Conservation (phyloP, 2,888 invertebrate genomes). For the Stomorhina lunata region DNA sequence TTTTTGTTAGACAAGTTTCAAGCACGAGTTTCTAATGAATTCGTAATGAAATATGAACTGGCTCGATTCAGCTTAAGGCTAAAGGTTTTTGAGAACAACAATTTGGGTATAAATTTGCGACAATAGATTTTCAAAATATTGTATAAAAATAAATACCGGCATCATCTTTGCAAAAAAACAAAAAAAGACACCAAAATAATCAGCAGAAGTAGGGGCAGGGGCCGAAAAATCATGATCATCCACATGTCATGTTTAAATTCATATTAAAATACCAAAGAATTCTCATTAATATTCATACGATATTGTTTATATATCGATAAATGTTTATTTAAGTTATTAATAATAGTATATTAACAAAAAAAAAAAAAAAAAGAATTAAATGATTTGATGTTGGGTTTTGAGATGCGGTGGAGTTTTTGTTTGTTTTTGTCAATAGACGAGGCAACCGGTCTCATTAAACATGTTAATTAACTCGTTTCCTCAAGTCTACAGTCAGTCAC, state of each 20-base stretch:
- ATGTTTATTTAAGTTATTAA: neutral
- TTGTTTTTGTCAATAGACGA: neutral
- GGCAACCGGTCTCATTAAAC: slow-evolving; percentile 37
- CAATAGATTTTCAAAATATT: neutral
- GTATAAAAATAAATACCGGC: neutral
- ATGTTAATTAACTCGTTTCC: slow-evolving; percentile 49
- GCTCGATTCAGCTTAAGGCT: neutral
- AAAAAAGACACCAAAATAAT: too few relatives aligned
- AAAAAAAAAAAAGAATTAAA: too few relatives aligned
- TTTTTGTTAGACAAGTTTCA: neutral
- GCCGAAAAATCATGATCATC: neutral
- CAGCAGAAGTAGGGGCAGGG: neutral
- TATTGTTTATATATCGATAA: neutral
- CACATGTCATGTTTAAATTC: slow-evolving; percentile 1
- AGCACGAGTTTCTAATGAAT: neutral
- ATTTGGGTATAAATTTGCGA: neutral
- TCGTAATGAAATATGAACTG: neutral
- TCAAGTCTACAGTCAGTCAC: neutral
- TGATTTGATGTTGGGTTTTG: too few relatives aligned
- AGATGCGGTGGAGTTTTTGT: neutral
- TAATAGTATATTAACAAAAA: neutral
- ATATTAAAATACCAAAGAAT: neutral
- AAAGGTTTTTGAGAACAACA: neutral
- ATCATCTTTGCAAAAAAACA: neutral
- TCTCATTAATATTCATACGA: neutral